Evolutionary conservation across 2,113 vertebrate species (phyloP).

Genomic region (Galbula dea): DNA sequence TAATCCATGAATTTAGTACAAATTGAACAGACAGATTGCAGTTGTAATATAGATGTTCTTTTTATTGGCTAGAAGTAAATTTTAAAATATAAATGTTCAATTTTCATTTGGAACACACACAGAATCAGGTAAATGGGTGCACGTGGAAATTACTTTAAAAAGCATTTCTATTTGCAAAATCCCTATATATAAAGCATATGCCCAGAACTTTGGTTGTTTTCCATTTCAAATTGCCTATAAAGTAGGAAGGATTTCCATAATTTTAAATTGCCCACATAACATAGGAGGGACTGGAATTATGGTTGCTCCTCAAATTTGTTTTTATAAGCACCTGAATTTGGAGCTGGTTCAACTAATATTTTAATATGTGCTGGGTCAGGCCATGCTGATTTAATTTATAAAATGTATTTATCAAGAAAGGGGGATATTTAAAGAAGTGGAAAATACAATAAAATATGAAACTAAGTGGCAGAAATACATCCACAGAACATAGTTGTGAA

Average conservation of each 20-base stretch:
- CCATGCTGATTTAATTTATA: conserved; percentile 57
- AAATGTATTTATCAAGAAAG: conserved; percentile 8
- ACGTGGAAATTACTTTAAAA: conserved; percentile 64
- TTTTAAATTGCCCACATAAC: conserved; percentile 59
- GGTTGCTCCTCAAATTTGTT: conserved; percentile 57
- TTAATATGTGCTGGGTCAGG: conserved; percentile 3
- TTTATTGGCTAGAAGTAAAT: conserved; percentile 42
- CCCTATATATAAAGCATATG: not conserved
- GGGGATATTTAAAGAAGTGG: conserved; percentile 1
- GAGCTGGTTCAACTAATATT: conserved; percentile 38
- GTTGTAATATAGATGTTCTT: conserved; percentile 43
- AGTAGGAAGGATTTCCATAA: conserved; percentile 66
- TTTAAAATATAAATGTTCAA: conserved; percentile 50
- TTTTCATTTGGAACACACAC: conserved; percentile 54
- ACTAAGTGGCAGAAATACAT: not conserved
- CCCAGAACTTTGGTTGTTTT: conserved; percentile 45
- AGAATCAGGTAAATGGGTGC: conserved; percentile 54
- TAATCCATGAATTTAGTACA: conserved; percentile 1
- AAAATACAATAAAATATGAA: not conserved
- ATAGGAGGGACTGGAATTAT: conserved; percentile 51
- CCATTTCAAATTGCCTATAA: conserved; percentile 70
- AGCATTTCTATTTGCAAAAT: conserved; percentile 54
- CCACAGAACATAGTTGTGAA: not conserved
- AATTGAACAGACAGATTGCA: conserved; percentile 37
- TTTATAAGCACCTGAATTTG: conserved; percentile 72